Base-by-base conservation (phyloP, 2,113 vertebrate species). In the Arizona elegans region DNA sequence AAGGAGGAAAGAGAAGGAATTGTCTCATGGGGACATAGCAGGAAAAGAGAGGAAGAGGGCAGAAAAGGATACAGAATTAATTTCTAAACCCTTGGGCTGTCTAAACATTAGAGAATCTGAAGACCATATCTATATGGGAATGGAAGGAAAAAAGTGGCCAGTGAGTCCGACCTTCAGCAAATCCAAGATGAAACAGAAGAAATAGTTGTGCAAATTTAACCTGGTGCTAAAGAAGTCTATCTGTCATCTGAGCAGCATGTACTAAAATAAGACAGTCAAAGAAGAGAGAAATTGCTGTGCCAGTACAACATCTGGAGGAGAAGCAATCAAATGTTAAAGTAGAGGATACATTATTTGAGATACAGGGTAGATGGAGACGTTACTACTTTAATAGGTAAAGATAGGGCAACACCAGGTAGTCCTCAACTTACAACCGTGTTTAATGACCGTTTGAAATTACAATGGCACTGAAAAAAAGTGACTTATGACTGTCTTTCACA, bases 201-300 rank as follows among this genome's bases (percentile, higher is more conserved):
- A 75, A 70, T 90, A 93, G 90, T 90, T 91, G 90, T 91, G 87
- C 17, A 88, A 56, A 91, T 19, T 90, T 38, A 33, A 38, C 5
- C 21, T 53, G 19, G 53, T 15, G 89, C 85, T 90, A 91, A 19
- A 33, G 53, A 93, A 19, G n/a, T 70, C 89, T 86, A 50, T 65
- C n/a, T 58, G 81, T 54, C 53, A 86, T 59, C 29, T 62, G 15
- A 81, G 33, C 75, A 90, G 38, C 55, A 90, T 65, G 87, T 90
- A 54, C 58, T 50, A 52, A 9, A 54, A 87, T 52, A 54, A 65
- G 55, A 62, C 47, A 62, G 26, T 13, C 89, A 90, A 90, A 7
- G 54, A 86, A 55, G 21, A 38, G n/a, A n/a, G 50, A 75, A 85
- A 86, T 52, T 86, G 38, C 52, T n/a, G 65, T 11, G 38, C 19